Base-by-base conservation (phyloP, 2,113 vertebrate genomes). In the Ardeotis arabs region DNA sequence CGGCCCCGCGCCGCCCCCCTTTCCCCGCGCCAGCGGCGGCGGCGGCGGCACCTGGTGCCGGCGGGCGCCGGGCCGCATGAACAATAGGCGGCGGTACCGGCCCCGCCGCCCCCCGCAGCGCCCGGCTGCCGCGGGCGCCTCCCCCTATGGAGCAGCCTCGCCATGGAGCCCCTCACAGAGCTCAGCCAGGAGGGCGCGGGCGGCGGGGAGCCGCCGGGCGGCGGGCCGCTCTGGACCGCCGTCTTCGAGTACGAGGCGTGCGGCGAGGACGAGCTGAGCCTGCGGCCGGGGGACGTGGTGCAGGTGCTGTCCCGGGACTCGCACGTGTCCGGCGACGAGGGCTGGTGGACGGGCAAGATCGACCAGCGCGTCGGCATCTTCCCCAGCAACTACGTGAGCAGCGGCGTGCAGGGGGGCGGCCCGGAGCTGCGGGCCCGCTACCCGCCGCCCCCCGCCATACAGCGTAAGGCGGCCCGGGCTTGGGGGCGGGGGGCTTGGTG, bases 341-440 rank as follows among this genome's bases (percentile, higher is more conserved):
- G 99, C 60, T 99, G 99, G 99, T 99, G 99, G 99, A 99, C 99
- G 35, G 99, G 99, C 28, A 98, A 99, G 98, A 98, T 99, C 79
- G 98, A 98, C 83, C 99, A 99, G 97, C 98, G 99, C 73, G 99
- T 99, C 87, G 99, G 99, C 98, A 99, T 99, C 94, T 99, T 99
- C 97, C 99, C 99, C 84, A 99, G 99, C 96, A 99, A 99, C 97
- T 99, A 99, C 97, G 99, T 99, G 96, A 99, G 98, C 97, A 98
- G 96, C 90, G 98, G 98, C 83, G 98, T 98, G 90, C 97, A 89
- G 78, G 95, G 77, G 91, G 97, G 27, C 93, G 97, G 95, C 96
- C 90, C 96, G 17, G 97, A 97, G 95, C 92, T 97, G 90, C 97
- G 97, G 87, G 28, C 97, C 63, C 96, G 87, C 29, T 96, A 85